A percentile compares a stretch with the other conserved stretches of the same genome.
phyloP scores from a whole-genome alignment of 2,113 vertebrate species.

The Thryonomys swinderianus region DNA sequence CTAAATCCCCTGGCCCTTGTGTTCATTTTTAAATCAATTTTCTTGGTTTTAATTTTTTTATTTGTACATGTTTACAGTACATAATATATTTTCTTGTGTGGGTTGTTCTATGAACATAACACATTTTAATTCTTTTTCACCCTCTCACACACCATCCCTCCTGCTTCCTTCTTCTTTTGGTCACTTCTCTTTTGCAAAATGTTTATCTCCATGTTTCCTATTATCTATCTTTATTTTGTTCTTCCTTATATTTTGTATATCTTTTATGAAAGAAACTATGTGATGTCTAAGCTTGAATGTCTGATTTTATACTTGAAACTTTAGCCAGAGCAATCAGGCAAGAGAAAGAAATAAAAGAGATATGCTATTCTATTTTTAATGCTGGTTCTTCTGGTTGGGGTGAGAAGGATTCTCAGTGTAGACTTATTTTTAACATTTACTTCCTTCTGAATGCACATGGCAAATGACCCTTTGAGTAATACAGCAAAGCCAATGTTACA shows the following conservation, averaged over 20 bases:
- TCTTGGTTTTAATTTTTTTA: background rate
- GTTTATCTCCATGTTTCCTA: background rate
- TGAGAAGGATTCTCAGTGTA: background rate
- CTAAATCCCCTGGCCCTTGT: too few relatives aligned
- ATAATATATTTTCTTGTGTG: background rate
- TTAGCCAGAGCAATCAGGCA: background rate
- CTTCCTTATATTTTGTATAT: background rate
- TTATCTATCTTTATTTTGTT: background rate
- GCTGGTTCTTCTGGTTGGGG: background rate
- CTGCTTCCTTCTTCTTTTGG: background rate
- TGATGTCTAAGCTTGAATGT: background rate
- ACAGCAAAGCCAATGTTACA: background rate
- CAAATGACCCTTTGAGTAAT: background rate
- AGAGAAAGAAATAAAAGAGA: background rate
- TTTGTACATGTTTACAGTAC: background rate
- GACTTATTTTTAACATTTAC: slow-evolving; percentile 30
- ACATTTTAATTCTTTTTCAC: background rate
- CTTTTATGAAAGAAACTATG: background rate
- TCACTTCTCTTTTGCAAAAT: background rate
- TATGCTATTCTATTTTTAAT: background rate
- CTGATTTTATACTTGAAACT: background rate
- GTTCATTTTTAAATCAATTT: background rate
- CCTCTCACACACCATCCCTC: background rate
- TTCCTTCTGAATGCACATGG: background rate
- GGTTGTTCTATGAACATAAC: background rate